These are phyloP conservation scores for Timandra comae DNA, from an alignment of 2,888 invertebrate species.

Conservation along the genomic window DNA sequence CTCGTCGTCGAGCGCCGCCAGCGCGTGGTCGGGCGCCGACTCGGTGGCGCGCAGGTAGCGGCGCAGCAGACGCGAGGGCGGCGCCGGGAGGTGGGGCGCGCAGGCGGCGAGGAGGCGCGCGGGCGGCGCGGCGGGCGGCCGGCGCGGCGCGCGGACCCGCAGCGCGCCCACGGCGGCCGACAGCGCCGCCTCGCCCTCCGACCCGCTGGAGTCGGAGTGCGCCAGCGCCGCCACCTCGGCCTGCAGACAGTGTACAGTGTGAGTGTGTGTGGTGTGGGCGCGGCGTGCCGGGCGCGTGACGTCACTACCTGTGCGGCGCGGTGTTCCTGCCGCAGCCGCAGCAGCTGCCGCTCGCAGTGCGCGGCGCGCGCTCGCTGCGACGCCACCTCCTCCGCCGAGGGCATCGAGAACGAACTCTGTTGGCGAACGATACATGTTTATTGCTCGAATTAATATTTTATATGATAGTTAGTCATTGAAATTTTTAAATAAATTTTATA, in stretches of 20 bases:
- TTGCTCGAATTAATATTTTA: too few relatives aligned
- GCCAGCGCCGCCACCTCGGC: constrained; percentile 4
- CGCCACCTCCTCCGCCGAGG: constrained; percentile 35
- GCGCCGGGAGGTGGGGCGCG: constrained; percentile 3
- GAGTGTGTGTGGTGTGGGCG: too few relatives aligned
- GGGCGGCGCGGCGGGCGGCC: constrained; percentile 2
- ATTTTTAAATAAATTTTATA: too few relatives aligned
- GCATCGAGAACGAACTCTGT: constrained; percentile 34
- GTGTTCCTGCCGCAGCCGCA: constrained; percentile 19
- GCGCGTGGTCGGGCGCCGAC: constrained; percentile 13
- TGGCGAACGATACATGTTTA: too few relatives aligned
- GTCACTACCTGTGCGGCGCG: neutral
- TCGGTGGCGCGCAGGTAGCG: constrained; percentile 4
- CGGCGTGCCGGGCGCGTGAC: neutral
- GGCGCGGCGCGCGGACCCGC: constrained; percentile 11
- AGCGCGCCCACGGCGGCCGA: constrained; percentile 27
- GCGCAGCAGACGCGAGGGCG: neutral
- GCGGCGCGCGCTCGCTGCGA: constrained; percentile 32
- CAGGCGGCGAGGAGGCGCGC: constrained; percentile 5
- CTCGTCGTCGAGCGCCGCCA: constrained; percentile 5
- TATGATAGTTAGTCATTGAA: too few relatives aligned
- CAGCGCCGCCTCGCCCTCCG: constrained; percentile 34
- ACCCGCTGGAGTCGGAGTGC: constrained; percentile 34
- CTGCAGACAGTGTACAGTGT: neutral
- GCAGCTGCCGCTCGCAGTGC: constrained; percentile 27